Percentiles rank a stretch among this genome's conserved stretches.
Conservation (phyloP, 1,140 invertebrate species). For the Drosophila rufa region DNA sequence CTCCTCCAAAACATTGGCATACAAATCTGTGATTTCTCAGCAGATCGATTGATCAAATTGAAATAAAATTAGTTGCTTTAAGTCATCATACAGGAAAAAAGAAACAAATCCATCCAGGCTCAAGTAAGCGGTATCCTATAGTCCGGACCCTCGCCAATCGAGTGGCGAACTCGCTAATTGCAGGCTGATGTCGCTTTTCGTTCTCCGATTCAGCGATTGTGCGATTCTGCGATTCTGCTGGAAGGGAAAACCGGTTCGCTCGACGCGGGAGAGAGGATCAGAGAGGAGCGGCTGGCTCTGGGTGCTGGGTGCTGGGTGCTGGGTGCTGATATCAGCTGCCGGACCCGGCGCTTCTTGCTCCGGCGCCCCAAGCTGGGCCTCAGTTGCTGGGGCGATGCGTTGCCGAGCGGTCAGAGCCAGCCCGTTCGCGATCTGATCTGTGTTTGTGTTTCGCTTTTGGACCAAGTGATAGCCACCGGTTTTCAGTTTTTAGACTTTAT, state of each 20-base stretch:
- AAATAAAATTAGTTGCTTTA: conserved; percentile 18
- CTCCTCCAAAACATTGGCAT: conserved; percentile 7
- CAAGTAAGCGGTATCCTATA: conserved; percentile 5
- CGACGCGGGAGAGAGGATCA: conserved; percentile 4
- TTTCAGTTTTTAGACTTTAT: conserved; percentile 6
- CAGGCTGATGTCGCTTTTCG: conserved; percentile 10
- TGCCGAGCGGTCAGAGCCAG: conserved; percentile 40
- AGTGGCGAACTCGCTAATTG: conserved; percentile 19
- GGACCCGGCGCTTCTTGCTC: conserved; percentile 30
- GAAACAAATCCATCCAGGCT: too few species aligned
- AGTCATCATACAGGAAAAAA: background rate
- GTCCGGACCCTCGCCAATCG: background rate
- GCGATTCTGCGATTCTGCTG: conserved; percentile 11
- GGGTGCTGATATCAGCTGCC: conserved; percentile 8
- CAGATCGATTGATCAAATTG: background rate
- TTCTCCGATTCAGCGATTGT: conserved; percentile 1
- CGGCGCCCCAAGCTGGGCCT: conserved; percentile 18
- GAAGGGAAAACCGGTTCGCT: conserved; percentile 26
- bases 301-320: conserved; percentile 19
- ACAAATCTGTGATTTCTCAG: conserved; percentile 14
- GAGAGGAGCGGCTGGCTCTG: background rate
- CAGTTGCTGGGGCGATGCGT: conserved; percentile 35
- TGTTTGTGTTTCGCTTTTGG: conserved; percentile 1
- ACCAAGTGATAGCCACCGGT: conserved; percentile 35
- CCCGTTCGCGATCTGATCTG: conserved; percentile 5